Evolutionary conservation across 2,797 vertebrate species (phyloP), one percentile per base, ranked within the genome.

Genomic region (Pangasius larnaudii): DNA sequence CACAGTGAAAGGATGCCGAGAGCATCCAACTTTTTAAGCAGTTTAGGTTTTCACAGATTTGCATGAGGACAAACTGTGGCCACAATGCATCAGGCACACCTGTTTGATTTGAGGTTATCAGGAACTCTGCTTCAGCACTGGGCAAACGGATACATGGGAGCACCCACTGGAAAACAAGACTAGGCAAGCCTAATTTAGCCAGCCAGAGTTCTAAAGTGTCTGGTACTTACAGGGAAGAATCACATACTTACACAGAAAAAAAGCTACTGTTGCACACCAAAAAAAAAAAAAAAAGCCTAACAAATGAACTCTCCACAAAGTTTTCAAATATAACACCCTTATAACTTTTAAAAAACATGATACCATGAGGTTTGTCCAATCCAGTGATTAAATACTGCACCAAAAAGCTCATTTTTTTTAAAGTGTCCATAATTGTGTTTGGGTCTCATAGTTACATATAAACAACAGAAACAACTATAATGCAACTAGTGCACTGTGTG

Each of bases 171-270:
- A 2, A 53, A 33, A 51, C 81, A 84, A 84, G 81, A 67, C 42
- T 56, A 69, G 61, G 46, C 81, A 84, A 67, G 81, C 61, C 63
- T 67, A 33, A 30, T 67, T 67, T 84, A 84, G 63, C 42, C 46
- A 84, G 42, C 51, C 56, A 81, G 58, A 81, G 18, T 61, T 61
- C 36, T 61, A 42, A 80, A 80, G 53, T 22, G 77, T 79, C 77
- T 79, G 51, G 7, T 56, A 36, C 77, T 24, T 80, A 24, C 30
- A 13, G 9, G 33, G 53, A 58, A 39, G 74, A 79, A 56, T 51
- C 22, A n/a, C 36, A 14, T 36, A 36, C 30, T 39, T 56, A 13
- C 77, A 24, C 51, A 36, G 30, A 33, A 33, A 79, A 79, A 78
- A 56, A 0, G 2, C 49, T 79, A 11, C 51, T 4, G 53, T 53